phyloP scores from a whole-genome alignment of 2,113 vertebrate genomes.

The Andinoacara biseriatus region DNA sequence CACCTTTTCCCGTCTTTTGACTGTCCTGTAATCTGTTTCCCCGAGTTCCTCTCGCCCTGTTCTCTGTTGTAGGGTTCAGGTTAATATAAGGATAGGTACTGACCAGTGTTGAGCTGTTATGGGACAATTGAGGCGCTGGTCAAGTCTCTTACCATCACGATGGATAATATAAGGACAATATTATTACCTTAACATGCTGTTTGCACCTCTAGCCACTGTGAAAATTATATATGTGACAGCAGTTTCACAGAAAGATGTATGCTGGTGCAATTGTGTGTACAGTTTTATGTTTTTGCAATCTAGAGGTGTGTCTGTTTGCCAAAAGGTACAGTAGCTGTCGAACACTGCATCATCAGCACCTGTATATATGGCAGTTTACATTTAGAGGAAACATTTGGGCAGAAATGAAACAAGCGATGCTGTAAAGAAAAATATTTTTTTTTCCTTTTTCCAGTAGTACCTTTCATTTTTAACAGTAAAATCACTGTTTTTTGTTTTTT shows the following conservation, averaged over 20 bases:
- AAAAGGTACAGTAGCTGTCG: constrained; percentile 13
- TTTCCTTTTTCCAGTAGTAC: neutral
- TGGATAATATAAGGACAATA: constrained; percentile 8
- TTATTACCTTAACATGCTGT: neutral
- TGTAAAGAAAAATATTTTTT: neutral
- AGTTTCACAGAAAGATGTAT: constrained; percentile 3
- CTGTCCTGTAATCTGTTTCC: constrained; percentile 49
- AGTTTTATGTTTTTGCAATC: constrained; percentile 30
- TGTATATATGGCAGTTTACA: constrained; percentile 11
- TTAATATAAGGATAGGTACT: constrained; percentile 28
- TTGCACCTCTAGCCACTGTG: constrained; percentile 25
- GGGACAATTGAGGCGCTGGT: constrained; percentile 12
- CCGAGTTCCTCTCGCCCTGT: constrained; percentile 35
- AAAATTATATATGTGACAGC: neutral
- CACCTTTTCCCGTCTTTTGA: constrained; percentile 53
- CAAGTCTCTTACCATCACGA: constrained; percentile 34
- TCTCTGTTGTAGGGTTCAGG: constrained; percentile 34
- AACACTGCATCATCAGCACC: neutral
- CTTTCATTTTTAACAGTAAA: neutral
- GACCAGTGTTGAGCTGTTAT: constrained; percentile 1
- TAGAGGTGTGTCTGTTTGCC: constrained; percentile 38
- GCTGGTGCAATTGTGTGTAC: neutral
- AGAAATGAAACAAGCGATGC: constrained; percentile 27
- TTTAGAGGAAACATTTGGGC: constrained; percentile 16
- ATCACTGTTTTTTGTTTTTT: neutral